Base-by-base conservation (phyloP, 2,888 invertebrate genomes). In the Zelleria hepariella region DNA sequence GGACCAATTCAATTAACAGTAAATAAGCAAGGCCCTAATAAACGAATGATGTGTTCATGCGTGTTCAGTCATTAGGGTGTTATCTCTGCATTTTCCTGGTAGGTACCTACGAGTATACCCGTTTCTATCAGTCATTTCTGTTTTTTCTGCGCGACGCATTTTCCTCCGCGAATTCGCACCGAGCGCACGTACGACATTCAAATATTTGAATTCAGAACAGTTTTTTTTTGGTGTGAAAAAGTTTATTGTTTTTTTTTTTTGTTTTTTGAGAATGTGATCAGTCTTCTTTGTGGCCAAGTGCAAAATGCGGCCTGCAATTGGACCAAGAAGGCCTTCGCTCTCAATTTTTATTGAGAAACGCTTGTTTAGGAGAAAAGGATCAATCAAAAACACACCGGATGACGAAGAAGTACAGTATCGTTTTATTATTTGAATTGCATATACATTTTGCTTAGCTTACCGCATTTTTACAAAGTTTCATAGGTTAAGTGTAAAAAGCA, bases 91-190 rank as follows among this genome's bases (percentile, higher is more conserved):
- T 83, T 86, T 84, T 82, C 82, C 83, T 80, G 78, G 68, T 77
- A 68, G 68, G 70, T 67, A 67, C 65, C 65, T 65, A 73, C 72
- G 73, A 82, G 83, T 81, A 80, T 73, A 75, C 67, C 65, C 69
- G 70, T 59, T 10, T 69, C 65, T 69, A 69, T 68, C 65, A 60
- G 64, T 64, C 60, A 59, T 59, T 66, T 66, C 64, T 64, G 68
- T 67, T 73, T 71, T 79, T 78, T 78, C 76, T 77, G 72, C 70
- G 72, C 70, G 66, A 74, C 67, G 55, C 82, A 87, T 86, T 87
- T 85, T 84, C 86, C 84, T 78, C 67, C 73, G 78, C 75, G 71
- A 77, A 75, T 79, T 80, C 80, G 72, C 64, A 66, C 72, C 66
- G 81, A 66, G 70, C 83, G 82, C 72, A 83, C 86, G 86, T 70